Evolutionary conservation across 1,140 invertebrate genomes (phyloP).

Genomic region (Anastatus disparis): DNA sequence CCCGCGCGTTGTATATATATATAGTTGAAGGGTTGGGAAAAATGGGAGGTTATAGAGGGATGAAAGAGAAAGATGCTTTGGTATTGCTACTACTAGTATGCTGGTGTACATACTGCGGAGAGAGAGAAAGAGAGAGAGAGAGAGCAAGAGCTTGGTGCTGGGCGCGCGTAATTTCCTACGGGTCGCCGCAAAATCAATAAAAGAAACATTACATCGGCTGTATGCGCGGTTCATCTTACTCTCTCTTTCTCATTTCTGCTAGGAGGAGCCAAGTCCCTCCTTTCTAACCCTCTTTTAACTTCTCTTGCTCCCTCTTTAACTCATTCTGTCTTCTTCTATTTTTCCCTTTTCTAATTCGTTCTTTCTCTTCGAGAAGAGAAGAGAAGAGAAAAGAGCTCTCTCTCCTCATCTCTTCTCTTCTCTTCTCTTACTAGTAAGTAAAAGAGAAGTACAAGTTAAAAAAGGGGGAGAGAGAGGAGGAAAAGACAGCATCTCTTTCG

Average conservation of each 20-base stretch:
- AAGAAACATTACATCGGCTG: conserved; percentile 68
- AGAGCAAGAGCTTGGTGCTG: conserved; percentile 44
- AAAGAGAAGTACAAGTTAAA: too few relatives aligned
- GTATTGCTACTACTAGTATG: too few relatives aligned
- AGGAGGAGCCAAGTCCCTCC: conserved; percentile 48
- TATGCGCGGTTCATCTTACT: too few relatives aligned
- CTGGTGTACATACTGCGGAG: too few relatives aligned
- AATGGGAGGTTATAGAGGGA: too few relatives aligned
- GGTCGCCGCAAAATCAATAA: conserved; percentile 67
- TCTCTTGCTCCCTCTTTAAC: not conserved
- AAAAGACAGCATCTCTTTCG: not conserved
- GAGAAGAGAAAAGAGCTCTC: too few relatives aligned
- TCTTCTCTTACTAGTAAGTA: too few relatives aligned
- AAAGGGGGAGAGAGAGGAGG: conserved; percentile 34
- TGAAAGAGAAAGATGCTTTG: too few relatives aligned
- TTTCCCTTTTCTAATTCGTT: conserved; percentile 12
- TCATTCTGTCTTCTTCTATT: not conserved
- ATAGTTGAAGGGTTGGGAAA: too few relatives aligned
- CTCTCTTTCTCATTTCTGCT: too few relatives aligned
- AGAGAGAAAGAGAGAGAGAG: not conserved
- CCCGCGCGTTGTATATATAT: too few relatives aligned
- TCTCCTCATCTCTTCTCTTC: too few relatives aligned
- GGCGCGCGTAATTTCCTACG: conserved; percentile 62
- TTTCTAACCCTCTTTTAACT: not conserved
- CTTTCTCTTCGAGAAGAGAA: conserved; percentile 7